Conservation (phyloP, 2,113 vertebrate species). For the Albula glossodonta region DNA sequence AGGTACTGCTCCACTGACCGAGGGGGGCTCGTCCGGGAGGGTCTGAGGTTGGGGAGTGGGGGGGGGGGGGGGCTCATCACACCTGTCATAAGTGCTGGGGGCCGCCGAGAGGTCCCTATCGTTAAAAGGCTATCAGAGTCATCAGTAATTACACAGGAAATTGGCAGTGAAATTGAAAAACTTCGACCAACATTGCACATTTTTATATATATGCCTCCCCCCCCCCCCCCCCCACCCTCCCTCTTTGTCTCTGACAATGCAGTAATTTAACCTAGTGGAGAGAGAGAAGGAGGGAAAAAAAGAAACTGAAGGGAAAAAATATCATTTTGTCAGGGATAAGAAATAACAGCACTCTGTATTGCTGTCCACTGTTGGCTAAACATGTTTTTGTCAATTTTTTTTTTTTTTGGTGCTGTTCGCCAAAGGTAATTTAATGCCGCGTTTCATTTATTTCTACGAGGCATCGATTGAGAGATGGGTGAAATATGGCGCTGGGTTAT, state of each 20-base stretch:
- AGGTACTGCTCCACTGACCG: constrained; percentile 76
- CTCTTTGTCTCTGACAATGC: constrained; percentile 58
- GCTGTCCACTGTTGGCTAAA: background rate
- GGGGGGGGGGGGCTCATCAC: constrained; percentile 37
- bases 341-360: constrained; percentile 7
- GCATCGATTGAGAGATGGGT: constrained; percentile 6
- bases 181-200: constrained; percentile 70
- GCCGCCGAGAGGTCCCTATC: constrained; percentile 65
- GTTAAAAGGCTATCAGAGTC: constrained; percentile 79
- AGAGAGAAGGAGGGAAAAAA: background rate
- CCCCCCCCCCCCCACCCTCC: constrained; percentile 26
- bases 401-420: background rate
- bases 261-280: constrained; percentile 1
- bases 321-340: background rate
- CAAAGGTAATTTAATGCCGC: constrained; percentile 6
- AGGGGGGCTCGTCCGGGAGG: constrained; percentile 51
- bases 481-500: background rate
- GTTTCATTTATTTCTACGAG: constrained; percentile 1
- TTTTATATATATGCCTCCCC: constrained; percentile 40
- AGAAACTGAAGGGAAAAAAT: background rate
- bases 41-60: constrained; percentile 64
- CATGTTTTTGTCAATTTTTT: constrained; percentile 4
- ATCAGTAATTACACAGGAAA: constrained; percentile 80
- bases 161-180: constrained; percentile 80
- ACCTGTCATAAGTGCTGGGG: constrained; percentile 63